phyloP scores from a whole-genome alignment of 2,113 vertebrate genomes.

The Sinocyclocheilus rhinocerous region DNA sequence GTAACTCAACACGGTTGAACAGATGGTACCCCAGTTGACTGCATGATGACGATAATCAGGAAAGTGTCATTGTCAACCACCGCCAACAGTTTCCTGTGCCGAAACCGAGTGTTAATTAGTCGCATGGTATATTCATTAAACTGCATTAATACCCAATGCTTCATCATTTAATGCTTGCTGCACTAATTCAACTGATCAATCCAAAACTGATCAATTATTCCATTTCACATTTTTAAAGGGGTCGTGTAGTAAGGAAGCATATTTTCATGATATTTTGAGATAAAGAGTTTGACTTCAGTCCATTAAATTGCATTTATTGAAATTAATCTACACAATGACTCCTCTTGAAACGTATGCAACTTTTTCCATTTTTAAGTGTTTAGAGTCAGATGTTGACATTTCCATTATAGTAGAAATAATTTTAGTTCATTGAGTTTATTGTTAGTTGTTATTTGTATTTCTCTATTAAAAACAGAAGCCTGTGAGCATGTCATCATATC shows the following conservation, averaged over 20 bases:
- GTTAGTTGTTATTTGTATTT: neutral
- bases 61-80: conserved; percentile 34
- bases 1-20: conserved; percentile 20
- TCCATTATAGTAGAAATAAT: neutral
- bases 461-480: neutral
- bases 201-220: too few relatives aligned
- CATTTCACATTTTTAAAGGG: neutral
- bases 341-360: neutral
- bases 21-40: conserved; percentile 19
- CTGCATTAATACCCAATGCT: neutral
- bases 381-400: neutral
- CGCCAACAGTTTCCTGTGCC: conserved; percentile 26
- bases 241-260: neutral
- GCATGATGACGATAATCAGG: conserved; percentile 11
- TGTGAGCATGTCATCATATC: neutral
- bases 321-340: neutral
- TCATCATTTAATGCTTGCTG: neutral
- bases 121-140: conserved; percentile 15
- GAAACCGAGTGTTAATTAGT: conserved; percentile 29
- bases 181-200: neutral
- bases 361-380: neutral
- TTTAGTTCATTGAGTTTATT: neutral
- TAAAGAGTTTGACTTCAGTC: neutral
- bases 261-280: neutral
- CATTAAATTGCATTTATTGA: neutral